A percentile compares a stretch with the other conserved stretches of the same genome.
Evolutionary conservation across 2,888 invertebrate species (phyloP).

Genomic region (Steromphala cineraria): DNA sequence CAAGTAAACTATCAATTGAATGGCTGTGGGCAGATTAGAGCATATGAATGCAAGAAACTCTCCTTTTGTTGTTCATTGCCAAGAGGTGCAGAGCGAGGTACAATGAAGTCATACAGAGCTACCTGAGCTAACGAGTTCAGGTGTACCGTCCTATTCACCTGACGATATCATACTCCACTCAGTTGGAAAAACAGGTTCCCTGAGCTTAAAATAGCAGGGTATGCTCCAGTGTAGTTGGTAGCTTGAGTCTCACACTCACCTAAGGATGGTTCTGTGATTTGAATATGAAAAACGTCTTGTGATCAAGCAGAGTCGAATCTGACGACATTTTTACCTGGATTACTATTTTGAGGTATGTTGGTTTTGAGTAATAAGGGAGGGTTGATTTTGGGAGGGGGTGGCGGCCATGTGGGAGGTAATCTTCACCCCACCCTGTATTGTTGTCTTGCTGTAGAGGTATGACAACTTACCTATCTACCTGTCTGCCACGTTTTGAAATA

Average conservation of each 20-base stretch:
- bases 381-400: not conserved
- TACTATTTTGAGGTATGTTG: not conserved
- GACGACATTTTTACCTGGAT: no score
- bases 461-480: no score
- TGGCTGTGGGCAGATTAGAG: not conserved
- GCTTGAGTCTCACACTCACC: not conserved
- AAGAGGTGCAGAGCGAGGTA: no score
- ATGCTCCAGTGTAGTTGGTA: not conserved
- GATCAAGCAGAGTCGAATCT: not conserved
- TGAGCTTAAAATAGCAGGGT: not conserved
- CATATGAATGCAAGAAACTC: no score
- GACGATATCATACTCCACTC: not conserved
- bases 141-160: not conserved
- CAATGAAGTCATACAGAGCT: no score
- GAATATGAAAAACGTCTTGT: not conserved
- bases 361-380: not conserved
- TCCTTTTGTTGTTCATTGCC: no score
- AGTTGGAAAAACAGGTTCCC: not conserved
- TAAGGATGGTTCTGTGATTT: not conserved
- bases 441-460: not conserved
- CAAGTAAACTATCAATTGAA: not conserved
- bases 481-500: no score
- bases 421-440: not conserved
- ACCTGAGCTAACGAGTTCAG: not conserved
- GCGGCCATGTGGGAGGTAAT: not conserved